Conservation (phyloP, 2,113 vertebrate genomes). For the Manacus vitellinus region DNA sequence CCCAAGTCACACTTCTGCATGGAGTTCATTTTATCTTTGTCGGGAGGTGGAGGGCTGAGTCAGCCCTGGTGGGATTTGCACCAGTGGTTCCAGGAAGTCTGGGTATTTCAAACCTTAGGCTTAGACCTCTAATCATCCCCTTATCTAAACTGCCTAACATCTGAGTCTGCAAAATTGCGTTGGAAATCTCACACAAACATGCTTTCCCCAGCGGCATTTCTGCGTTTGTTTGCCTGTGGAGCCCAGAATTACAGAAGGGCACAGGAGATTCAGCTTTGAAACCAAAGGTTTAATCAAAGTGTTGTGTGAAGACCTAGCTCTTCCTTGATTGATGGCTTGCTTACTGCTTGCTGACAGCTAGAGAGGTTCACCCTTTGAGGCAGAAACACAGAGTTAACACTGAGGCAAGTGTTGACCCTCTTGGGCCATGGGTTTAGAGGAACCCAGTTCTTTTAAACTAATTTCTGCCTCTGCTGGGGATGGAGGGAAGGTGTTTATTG, state of each 20-base stretch:
- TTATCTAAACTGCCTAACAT: conserved; percentile 69
- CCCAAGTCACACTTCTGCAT: conserved; percentile 8
- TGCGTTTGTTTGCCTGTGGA: conserved; percentile 11
- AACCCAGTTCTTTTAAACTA: neutral
- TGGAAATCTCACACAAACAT: conserved; percentile 64
- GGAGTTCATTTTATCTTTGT: conserved; percentile 50
- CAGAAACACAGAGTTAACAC: neutral
- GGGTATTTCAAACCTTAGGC: conserved; percentile 68
- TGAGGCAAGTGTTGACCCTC: neutral
- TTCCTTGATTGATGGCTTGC: conserved; percentile 11
- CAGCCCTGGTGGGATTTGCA: conserved; percentile 57
- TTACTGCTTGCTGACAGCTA: neutral
- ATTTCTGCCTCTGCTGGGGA: neutral
- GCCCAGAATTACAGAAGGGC: neutral
- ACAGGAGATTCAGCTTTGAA: conserved; percentile 31
- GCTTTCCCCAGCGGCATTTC: conserved; percentile 42
- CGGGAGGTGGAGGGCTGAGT: conserved; percentile 22
- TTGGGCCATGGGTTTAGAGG: neutral
- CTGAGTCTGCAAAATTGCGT: conserved; percentile 59
- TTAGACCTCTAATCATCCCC: conserved; percentile 66
- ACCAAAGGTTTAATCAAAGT: conserved; percentile 19
- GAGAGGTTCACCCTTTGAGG: neutral
- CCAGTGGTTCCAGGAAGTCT: conserved; percentile 68
- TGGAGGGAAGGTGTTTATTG: neutral
- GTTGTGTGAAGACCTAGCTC: neutral